Percentiles rank a stretch among this genome's conserved stretches.
Evolutionary conservation across 2,113 vertebrate species (phyloP).

Genomic region (Drymodes brunneopygia): DNA sequence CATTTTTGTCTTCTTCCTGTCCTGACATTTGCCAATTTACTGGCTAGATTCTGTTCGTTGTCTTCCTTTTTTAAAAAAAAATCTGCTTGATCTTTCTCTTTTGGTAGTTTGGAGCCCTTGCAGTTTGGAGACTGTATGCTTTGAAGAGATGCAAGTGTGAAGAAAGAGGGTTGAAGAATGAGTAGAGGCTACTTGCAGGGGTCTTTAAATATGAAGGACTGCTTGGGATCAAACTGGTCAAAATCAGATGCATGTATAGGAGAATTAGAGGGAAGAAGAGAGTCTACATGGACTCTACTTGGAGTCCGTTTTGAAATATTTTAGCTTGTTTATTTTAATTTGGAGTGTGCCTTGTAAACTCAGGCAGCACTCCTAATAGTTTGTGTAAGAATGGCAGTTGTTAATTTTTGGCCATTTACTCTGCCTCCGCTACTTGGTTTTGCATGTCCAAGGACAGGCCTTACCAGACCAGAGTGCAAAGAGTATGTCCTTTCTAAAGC

Average conservation of each 20-base stretch:
- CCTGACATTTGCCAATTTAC: neutral
- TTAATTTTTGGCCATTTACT: neutral
- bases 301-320: neutral
- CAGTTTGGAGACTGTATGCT: neutral
- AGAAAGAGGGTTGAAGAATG: neutral
- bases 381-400: neutral
- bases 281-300: neutral
- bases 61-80: neutral
- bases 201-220: neutral
- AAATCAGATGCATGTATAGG: neutral
- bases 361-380: neutral
- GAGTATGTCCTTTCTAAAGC: neutral
- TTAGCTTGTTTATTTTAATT: neutral
- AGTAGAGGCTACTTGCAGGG: neutral
- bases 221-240: neutral
- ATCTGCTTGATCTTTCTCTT: neutral
- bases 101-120: neutral
- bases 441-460: neutral
- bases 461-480: neutral
- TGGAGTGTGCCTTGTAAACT: neutral
- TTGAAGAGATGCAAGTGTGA: neutral
- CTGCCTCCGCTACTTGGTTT: neutral
- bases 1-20: conserved; percentile 25
- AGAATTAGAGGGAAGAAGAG: neutral
- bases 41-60: neutral